phyloP scores from a whole-genome alignment of 2,113 vertebrate species.

The Trichomycterus rosablanca region DNA sequence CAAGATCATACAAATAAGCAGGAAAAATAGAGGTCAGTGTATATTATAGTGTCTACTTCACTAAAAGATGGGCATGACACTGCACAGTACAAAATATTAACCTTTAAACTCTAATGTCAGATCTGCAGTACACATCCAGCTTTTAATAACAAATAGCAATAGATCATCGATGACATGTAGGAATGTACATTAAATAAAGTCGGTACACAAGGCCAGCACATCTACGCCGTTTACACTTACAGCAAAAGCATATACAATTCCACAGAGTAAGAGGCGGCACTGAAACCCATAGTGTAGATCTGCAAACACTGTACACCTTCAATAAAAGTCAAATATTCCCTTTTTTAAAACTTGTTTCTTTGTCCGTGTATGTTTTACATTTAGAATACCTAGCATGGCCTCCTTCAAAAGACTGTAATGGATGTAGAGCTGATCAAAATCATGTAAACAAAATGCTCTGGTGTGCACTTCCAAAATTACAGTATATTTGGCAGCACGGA shows the following conservation, averaged over 20 bases:
- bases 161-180: conserved; percentile 61
- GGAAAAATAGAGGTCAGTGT: conserved; percentile 55
- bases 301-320: conserved; percentile 17
- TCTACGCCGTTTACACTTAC: conserved; percentile 39
- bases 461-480: background rate
- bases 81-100: conserved; percentile 70
- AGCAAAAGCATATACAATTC: conserved; percentile 30
- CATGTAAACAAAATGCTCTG: conserved; percentile 29
- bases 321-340: too few species aligned
- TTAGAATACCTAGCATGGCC: too few species aligned
- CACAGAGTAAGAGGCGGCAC: conserved; percentile 26
- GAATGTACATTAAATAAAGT: conserved; percentile 78
- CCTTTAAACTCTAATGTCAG: conserved; percentile 56
- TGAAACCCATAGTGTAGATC: conserved; percentile 9
- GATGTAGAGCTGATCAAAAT: conserved; percentile 26
- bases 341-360: too few species aligned
- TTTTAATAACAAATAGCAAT: conserved; percentile 66
- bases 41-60: conserved; percentile 59
- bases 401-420: too few species aligned
- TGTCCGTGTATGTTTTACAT: too few species aligned
- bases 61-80: conserved; percentile 61
- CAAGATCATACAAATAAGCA: conserved; percentile 64
- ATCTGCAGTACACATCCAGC: conserved; percentile 70
- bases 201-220: conserved; percentile 54
- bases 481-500: conserved; percentile 30